A percentile compares a stretch with the other conserved stretches of the same genome.
These are phyloP conservation scores for Actinemys pallida DNA, from an alignment of 2,113 vertebrate genomes.

Conservation along the genomic window DNA sequence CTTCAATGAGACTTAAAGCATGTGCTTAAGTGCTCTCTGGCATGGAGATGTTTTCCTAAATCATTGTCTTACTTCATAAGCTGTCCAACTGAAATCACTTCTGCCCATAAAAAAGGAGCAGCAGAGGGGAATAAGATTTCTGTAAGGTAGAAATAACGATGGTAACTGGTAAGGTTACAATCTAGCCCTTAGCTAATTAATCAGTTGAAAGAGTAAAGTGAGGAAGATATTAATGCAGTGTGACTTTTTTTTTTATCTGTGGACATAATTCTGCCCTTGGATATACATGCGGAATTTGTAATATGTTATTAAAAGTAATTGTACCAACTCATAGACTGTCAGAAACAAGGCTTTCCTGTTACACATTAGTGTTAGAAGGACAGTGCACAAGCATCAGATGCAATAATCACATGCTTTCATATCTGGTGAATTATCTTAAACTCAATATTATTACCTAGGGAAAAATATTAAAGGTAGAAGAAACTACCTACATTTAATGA, in stretches of 20 bases:
- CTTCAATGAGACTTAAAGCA: neutral
- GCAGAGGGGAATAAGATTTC: neutral
- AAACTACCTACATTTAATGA: constrained; percentile 39
- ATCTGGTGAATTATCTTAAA: neutral
- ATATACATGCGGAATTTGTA: neutral
- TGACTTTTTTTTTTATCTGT: neutral
- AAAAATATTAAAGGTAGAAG: neutral
- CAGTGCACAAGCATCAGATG: neutral
- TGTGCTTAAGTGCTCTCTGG: neutral
- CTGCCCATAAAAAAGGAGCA: neutral
- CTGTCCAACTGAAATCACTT: neutral
- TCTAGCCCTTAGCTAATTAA: neutral
- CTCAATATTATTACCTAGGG: neutral
- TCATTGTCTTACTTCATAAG: neutral
- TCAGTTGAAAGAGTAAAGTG: neutral
- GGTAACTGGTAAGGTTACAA: neutral
- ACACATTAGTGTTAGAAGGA: constrained; percentile 16
- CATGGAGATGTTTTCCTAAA: neutral
- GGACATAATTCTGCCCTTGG: neutral
- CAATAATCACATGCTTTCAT: neutral
- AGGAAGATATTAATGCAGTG: neutral
- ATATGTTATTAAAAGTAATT: neutral
- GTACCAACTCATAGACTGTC: neutral
- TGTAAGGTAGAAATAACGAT: neutral
- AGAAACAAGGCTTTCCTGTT: neutral